phyloP scores from a whole-genome alignment of 1,140 invertebrate species.

The Phymastichus coffea region DNA sequence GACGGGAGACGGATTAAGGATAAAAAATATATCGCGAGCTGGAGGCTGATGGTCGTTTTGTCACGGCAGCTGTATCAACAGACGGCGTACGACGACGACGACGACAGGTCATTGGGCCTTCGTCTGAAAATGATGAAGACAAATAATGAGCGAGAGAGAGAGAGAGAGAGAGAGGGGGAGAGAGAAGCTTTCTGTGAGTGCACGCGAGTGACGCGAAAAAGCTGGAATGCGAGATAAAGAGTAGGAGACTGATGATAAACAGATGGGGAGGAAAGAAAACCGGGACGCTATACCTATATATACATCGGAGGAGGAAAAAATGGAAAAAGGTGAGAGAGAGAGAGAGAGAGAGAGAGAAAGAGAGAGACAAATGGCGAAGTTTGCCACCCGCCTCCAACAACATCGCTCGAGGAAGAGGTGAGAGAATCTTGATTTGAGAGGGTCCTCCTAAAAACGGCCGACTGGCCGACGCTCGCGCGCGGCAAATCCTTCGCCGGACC shows the following conservation, averaged over 20 bases:
- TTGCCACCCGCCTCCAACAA: background rate
- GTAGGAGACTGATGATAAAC: background rate
- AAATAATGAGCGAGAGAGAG: background rate
- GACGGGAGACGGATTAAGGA: too few relatives aligned
- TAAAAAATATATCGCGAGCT: too few relatives aligned
- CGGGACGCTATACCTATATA: background rate
- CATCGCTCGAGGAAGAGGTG: background rate
- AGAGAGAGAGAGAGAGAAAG: background rate
- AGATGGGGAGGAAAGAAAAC: background rate
- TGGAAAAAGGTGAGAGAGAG: too few relatives aligned
- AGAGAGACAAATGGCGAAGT: slow-evolving; percentile 5
- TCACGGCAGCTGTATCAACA: background rate
- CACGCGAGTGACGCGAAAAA: too few relatives aligned
- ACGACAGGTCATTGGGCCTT: background rate
- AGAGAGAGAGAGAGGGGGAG: background rate
- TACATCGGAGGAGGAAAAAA: background rate
- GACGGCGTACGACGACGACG: too few relatives aligned
- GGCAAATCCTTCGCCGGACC: slow-evolving; percentile 1
- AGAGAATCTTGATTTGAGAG: slow-evolving; percentile 9
- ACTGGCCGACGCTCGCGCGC: background rate
- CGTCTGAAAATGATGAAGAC: background rate
- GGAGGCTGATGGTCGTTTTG: too few relatives aligned
- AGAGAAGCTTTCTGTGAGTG: too few relatives aligned
- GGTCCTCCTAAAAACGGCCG: slow-evolving; percentile 2
- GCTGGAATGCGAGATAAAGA: background rate